Evolutionary conservation across 2,888 invertebrate genomes (phyloP).

Genomic region (Timema cristinae): DNA sequence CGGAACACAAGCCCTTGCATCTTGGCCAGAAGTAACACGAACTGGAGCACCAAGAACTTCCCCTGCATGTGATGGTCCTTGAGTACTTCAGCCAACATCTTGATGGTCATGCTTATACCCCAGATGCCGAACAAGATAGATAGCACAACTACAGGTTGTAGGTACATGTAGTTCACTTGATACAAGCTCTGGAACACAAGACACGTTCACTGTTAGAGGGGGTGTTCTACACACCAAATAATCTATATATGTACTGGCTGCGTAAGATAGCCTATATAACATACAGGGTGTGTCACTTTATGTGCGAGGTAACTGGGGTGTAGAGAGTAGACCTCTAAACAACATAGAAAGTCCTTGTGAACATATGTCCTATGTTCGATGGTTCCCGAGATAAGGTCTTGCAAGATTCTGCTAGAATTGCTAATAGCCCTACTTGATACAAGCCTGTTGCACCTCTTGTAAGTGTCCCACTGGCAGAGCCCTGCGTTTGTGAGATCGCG

Average conservation of each 20-base stretch:
- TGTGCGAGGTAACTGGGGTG: too few species aligned
- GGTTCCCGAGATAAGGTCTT: too few species aligned
- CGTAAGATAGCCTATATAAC: too few species aligned
- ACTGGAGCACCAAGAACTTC: conserved; percentile 57
- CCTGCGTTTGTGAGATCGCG: too few species aligned
- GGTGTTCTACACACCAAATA: conserved; percentile 7
- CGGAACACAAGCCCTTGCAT: conserved; percentile 60
- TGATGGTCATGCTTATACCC: conserved; percentile 62
- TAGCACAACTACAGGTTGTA: conserved; percentile 60
- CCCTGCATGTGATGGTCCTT: conserved; percentile 46
- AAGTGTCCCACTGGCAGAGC: too few species aligned
- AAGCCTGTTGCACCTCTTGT: too few species aligned
- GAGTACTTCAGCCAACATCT: conserved; percentile 49
- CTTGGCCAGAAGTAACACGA: conserved; percentile 63
- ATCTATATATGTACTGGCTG: not conserved
- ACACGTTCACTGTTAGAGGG: not conserved
- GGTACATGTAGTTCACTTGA: conserved; percentile 54
- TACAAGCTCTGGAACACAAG: conserved; percentile 52
- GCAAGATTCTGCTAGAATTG: too few species aligned
- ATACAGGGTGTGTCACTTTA: too few species aligned
- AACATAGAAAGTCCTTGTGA: too few species aligned
- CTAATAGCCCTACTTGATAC: too few species aligned
- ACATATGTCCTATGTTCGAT: too few species aligned
- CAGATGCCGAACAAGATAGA: conserved; percentile 67
- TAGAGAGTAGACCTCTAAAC: too few species aligned